These are phyloP conservation scores for Ypsolopha scabrella DNA, from an alignment of 2,888 invertebrate genomes.

Conservation along the genomic window DNA sequence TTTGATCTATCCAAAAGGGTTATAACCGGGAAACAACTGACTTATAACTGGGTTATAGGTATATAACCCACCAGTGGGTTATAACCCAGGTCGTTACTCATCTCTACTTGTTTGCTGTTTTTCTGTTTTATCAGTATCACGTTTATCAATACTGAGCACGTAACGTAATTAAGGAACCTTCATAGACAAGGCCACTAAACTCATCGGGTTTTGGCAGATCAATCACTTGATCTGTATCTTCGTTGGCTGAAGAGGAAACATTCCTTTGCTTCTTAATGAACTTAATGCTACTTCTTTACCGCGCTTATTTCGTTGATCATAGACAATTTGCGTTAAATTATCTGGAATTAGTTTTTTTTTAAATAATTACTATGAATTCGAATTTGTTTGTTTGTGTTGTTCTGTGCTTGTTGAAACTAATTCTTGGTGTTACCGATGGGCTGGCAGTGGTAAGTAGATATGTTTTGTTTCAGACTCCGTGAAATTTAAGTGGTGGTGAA, in stretches of 20 bases:
- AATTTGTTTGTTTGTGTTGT: conserved; percentile 4
- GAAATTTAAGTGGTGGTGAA: too few species aligned
- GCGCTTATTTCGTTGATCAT: conserved; percentile 7
- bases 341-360: conserved; percentile 1
- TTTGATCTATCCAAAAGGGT: too few species aligned
- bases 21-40: too few species aligned
- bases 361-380: not conserved
- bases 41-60: too few species aligned
- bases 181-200: conserved; percentile 45
- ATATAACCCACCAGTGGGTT: too few species aligned
- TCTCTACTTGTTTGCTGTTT: too few species aligned
- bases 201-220: conserved; percentile 15
- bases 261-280: not conserved
- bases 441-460: too few species aligned
- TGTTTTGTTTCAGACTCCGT: too few species aligned
- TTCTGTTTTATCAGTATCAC: too few species aligned
- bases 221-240: conserved; percentile 9
- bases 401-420: conserved; percentile 1
- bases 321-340: conserved; percentile 4
- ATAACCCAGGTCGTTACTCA: too few species aligned
- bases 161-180: conserved; percentile 45
- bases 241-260: not conserved
- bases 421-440: conserved; percentile 30
- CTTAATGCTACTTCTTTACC: not conserved
- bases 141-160: conserved; percentile 15